phyloP scores from a whole-genome alignment of 2,113 vertebrate genomes.

The Pelecanus crispus region DNA sequence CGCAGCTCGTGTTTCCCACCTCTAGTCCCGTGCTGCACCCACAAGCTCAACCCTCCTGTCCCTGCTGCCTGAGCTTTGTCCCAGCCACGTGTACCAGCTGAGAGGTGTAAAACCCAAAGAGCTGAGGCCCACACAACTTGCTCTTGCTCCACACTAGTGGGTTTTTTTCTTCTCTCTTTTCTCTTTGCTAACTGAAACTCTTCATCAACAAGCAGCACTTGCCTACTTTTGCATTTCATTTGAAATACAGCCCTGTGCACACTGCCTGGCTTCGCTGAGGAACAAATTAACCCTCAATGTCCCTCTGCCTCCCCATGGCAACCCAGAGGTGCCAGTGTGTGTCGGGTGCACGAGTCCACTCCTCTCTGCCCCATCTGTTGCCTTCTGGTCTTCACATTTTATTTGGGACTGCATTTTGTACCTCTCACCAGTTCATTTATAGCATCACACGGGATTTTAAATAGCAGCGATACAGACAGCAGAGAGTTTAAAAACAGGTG shows the following conservation, averaged over 20 bases:
- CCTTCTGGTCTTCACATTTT: not conserved
- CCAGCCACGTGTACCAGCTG: fast-evolving
- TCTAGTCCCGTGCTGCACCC: not conserved
- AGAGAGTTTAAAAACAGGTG: not conserved
- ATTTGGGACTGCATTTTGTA: not conserved
- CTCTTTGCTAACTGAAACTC: not conserved
- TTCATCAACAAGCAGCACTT: not conserved
- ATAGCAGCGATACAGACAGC: not conserved
- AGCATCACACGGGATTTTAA: not conserved
- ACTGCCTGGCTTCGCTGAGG: not conserved
- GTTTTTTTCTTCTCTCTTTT: not conserved
- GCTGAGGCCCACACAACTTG: not conserved
- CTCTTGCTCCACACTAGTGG: not conserved
- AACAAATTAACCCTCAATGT: not conserved
- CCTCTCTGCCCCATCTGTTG: not conserved
- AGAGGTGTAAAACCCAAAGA: not conserved
- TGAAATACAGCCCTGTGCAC: not conserved
- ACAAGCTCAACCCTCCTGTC: not conserved
- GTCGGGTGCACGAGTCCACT: fast-evolving
- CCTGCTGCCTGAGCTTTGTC: not conserved
- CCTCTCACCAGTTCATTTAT: not conserved
- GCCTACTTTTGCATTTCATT: not conserved
- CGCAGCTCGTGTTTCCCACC: not conserved
- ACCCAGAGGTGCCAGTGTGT: fast-evolving
- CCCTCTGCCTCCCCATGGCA: not conserved